phyloP scores from a whole-genome alignment of 2,888 invertebrate species.

The Chromoteleia sp. region DNA sequence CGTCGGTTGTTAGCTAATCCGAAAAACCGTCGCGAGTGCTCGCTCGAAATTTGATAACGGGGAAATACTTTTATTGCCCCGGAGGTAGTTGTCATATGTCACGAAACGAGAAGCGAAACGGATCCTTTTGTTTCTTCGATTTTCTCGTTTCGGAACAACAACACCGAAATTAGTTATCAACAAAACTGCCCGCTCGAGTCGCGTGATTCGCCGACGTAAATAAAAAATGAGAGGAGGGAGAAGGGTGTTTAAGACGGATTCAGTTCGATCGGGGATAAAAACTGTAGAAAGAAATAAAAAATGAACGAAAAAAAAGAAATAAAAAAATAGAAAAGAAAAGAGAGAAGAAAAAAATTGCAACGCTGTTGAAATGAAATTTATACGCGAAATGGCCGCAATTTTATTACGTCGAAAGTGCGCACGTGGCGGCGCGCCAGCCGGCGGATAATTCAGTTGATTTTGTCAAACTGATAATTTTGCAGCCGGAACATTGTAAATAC shows the following conservation, averaged over 20 bases:
- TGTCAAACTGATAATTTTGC: slow-evolving; percentile 12
- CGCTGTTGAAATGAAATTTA: slow-evolving; percentile 9
- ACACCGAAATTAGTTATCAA: slow-evolving; percentile 18
- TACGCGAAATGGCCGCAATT: slow-evolving; percentile 13
- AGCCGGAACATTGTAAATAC: background rate
- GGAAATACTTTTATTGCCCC: slow-evolving; percentile 23
- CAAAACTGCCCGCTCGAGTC: background rate
- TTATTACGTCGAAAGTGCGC: slow-evolving; percentile 4
- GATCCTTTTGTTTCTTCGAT: slow-evolving; percentile 22
- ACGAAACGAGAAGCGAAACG: slow-evolving; percentile 5
- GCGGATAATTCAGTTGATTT: slow-evolving; percentile 26
- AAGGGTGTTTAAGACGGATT: too few species aligned
- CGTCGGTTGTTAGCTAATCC: too few species aligned
- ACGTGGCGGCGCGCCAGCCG: slow-evolving; percentile 18
- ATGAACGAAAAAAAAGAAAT: too few species aligned
- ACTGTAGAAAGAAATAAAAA: too few species aligned
- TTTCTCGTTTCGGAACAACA: slow-evolving; percentile 15
- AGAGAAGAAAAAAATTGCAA: too few species aligned
- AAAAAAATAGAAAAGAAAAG: too few species aligned
- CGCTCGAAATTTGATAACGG: slow-evolving; percentile 13
- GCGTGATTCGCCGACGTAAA: slow-evolving; percentile 4
- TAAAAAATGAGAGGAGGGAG: background rate
- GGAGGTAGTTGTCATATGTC: slow-evolving; percentile 22
- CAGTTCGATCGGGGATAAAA: too few species aligned
- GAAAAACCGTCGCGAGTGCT: slow-evolving; percentile 6